Conservation (phyloP, 2,113 vertebrate species). For the Chamaetylas fuelleborni region DNA sequence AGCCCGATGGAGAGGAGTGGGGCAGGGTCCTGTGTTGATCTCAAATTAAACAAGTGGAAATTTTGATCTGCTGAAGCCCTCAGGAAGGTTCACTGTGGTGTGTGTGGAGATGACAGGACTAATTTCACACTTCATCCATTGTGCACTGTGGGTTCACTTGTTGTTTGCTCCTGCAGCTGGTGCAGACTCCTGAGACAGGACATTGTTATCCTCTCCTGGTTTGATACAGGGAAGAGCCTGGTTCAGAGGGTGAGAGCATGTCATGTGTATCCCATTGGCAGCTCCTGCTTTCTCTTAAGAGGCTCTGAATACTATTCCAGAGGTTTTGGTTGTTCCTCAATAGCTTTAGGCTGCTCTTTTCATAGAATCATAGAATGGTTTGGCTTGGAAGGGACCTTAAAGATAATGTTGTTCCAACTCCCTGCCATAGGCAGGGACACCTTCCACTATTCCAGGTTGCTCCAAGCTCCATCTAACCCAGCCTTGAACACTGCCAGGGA, state of each 20-base stretch:
- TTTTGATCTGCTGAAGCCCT: not conserved
- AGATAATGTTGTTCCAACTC: not conserved
- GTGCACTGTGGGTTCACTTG: slow-evolving; percentile 4
- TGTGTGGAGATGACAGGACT: slow-evolving; percentile 31
- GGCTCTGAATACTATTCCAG: not conserved
- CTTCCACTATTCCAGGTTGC: not conserved
- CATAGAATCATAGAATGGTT: not conserved
- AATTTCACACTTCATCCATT: slow-evolving; percentile 46
- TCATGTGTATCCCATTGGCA: accelerated
- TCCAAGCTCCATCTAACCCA: not conserved
- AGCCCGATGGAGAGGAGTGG: not conserved
- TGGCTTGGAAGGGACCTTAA: not conserved
- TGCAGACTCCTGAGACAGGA: not conserved
- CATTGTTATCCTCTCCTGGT: not conserved
- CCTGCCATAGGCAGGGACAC: not conserved
- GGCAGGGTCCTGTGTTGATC: not conserved
- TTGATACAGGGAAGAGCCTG: not conserved
- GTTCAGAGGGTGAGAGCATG: not conserved
- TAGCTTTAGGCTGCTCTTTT: not conserved
- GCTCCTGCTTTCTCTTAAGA: not conserved
- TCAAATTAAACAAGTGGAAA: not conserved
- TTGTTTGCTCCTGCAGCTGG: slow-evolving; percentile 33
- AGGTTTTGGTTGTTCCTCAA: not conserved
- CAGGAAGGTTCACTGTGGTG: not conserved
- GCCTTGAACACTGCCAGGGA: not conserved